Evolutionary conservation across 2,888 invertebrate genomes (phyloP).

Genomic region (Allolobophora icterica): DNA sequence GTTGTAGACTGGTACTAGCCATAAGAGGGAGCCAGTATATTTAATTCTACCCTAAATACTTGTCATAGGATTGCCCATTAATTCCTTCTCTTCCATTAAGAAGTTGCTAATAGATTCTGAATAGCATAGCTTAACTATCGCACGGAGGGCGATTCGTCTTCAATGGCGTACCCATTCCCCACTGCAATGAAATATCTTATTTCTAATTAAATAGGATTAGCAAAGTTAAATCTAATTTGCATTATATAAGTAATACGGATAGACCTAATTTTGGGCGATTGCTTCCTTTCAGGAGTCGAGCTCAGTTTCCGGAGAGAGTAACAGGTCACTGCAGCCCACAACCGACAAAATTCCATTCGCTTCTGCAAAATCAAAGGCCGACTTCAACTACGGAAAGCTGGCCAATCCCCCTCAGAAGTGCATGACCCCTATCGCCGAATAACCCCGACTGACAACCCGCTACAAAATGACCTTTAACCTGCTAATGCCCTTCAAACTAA

Average conservation of each 20-base stretch:
- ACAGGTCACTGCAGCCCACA: neutral
- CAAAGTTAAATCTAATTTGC: neutral
- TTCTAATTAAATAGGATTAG: too few species aligned
- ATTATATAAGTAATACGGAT: neutral
- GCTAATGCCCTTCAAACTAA: neutral
- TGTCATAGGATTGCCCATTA: too few species aligned
- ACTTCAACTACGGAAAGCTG: conserved; percentile 30
- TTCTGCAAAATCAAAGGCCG: neutral
- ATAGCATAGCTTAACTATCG: too few species aligned
- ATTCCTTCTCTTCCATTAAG: too few species aligned
- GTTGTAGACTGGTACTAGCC: too few species aligned
- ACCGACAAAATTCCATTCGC: neutral
- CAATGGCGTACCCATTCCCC: too few species aligned
- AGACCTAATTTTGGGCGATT: neutral
- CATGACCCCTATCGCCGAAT: conserved; percentile 25
- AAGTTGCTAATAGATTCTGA: too few species aligned
- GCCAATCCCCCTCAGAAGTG: neutral
- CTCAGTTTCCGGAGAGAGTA: neutral
- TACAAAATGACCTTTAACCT: neutral
- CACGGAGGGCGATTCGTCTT: too few species aligned
- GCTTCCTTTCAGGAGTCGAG: neutral
- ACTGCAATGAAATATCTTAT: too few species aligned
- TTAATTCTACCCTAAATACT: too few species aligned
- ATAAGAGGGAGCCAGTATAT: too few species aligned
- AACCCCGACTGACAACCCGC: neutral